Conservation (phyloP, 1,140 invertebrate species). For the Chelonus insularis region DNA sequence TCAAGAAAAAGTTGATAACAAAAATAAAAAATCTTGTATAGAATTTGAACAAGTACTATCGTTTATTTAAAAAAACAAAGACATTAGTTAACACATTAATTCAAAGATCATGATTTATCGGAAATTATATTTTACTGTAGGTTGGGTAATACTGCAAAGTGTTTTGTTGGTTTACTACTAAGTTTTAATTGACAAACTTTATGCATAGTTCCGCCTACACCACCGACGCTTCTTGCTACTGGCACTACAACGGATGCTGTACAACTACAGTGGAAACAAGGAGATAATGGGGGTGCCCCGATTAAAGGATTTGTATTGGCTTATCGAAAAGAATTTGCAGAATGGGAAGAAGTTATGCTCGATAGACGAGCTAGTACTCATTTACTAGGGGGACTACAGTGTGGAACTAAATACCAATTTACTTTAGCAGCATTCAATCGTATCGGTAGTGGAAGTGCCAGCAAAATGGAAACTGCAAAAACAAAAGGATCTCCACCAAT, state of each 20-base stretch:
- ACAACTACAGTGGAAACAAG: slow-evolving; percentile 62
- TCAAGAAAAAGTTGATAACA: too few species aligned
- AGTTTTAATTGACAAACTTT: slow-evolving; percentile 42
- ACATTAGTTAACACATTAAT: too few species aligned
- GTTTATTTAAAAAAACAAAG: too few species aligned
- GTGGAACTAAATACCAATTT: slow-evolving; percentile 66
- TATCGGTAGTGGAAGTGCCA: slow-evolving; percentile 63
- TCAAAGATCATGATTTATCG: too few species aligned
- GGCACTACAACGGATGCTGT: slow-evolving; percentile 57
- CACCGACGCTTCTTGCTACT: slow-evolving; percentile 57
- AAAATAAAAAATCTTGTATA: too few species aligned
- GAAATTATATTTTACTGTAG: too few species aligned
- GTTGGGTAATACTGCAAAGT: not conserved
- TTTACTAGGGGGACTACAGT: slow-evolving; percentile 62
- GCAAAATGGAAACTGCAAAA: slow-evolving; percentile 58
- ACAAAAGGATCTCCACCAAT: slow-evolving; percentile 66
- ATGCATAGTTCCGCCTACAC: slow-evolving; percentile 57
- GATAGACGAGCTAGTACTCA: slow-evolving; percentile 56
- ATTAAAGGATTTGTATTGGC: slow-evolving; percentile 63
- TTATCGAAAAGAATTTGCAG: slow-evolving; percentile 63
- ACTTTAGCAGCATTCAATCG: slow-evolving; percentile 61
- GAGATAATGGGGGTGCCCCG: slow-evolving; percentile 60
- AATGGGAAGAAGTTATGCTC: slow-evolving; percentile 63
- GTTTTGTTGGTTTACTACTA: slow-evolving; percentile 23
- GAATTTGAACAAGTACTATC: too few species aligned